A percentile compares a stretch with the other conserved stretches of the same genome.
Evolutionary conservation across 2,888 invertebrate genomes (phyloP).

Genomic region (Cataglyphis livida): DNA sequence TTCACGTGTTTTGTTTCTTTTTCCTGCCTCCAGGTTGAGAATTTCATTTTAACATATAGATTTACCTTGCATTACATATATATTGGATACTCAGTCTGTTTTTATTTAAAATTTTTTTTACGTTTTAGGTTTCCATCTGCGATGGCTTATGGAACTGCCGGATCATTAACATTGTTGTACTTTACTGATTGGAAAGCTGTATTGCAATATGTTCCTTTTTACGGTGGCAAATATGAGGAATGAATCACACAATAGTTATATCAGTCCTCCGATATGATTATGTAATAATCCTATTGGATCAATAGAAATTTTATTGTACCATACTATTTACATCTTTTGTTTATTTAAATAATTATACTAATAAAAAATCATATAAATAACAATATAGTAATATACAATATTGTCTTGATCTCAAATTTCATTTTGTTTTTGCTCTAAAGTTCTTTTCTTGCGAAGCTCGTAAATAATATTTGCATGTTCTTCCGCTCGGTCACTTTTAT

Average conservation of each 20-base stretch:
- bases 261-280: not conserved
- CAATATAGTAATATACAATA: not conserved
- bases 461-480: conserved; percentile 48
- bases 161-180: conserved; percentile 88
- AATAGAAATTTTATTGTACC: conserved; percentile 20
- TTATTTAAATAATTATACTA: conserved; percentile 30
- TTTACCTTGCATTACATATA: not conserved
- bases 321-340: conserved; percentile 5
- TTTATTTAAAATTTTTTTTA: conserved; percentile 8
- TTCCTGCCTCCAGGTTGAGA: not conserved
- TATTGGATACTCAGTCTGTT: not conserved
- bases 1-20: not conserved
- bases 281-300: conserved; percentile 34
- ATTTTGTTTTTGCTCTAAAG: not conserved
- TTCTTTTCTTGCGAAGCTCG: conserved; percentile 29
- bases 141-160: conserved; percentile 89
- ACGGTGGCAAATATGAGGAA: conserved; percentile 90
- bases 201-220: conserved; percentile 91
- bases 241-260: conserved; percentile 22
- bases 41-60: not conserved
- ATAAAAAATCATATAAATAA: conserved; percentile 7
- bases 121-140: conserved; percentile 88
- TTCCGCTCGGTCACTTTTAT: not conserved
- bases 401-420: not conserved
- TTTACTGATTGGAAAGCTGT: conserved; percentile 93